Base-by-base conservation (phyloP, 2,888 invertebrate species). In the Ptychoptera contaminata region DNA sequence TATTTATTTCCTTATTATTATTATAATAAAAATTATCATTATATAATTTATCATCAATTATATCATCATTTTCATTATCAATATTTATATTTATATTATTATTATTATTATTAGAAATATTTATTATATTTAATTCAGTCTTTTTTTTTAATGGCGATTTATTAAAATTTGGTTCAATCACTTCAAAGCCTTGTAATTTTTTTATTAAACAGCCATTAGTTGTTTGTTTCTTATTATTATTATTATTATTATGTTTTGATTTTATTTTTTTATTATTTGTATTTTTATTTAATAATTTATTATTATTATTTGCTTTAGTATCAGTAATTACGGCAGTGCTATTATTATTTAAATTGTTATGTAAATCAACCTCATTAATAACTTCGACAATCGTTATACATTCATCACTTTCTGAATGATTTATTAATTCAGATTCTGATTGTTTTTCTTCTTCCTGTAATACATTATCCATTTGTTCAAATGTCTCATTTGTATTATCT, bases 151-250 rank as follows among this genome's bases (percentile, higher is more conserved):
- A 32, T 32, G 9, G 11, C 32, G 11, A 8, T 29, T n/a, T 29
- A 14, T 23, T 11, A 32, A 40, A 40, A 12, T n/a, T 35, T n/a
- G 42, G 42, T 23, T 42, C 42, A 35, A 42, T 42, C 10, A 42
- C 42, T 23, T 42, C 42, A 23, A 42, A 42, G 3, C 42, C 42
- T n/a, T 42, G 16, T 23, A 23, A 23, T 9, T 16, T 23, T 9
- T 32, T n/a, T 32, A 9, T 32, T 11, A 32, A 9, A 32, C 9
- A 11, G 4, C n/a, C 32, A n/a, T 32, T 32, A 3, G 32, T 11
- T 32, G n/a, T 32, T 32, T 11, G n/a, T 32, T 11, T 32, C 15
- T 32, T 40, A 42, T 23, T 42, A 4, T n/a, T 16, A 34, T 34
- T 34, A 16, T 41, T 41, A n/a, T n/a, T 23, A 23, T 23, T 23